These are phyloP conservation scores for Stegastes partitus DNA, from an alignment of 2,113 vertebrate genomes.

Conservation along the genomic window DNA sequence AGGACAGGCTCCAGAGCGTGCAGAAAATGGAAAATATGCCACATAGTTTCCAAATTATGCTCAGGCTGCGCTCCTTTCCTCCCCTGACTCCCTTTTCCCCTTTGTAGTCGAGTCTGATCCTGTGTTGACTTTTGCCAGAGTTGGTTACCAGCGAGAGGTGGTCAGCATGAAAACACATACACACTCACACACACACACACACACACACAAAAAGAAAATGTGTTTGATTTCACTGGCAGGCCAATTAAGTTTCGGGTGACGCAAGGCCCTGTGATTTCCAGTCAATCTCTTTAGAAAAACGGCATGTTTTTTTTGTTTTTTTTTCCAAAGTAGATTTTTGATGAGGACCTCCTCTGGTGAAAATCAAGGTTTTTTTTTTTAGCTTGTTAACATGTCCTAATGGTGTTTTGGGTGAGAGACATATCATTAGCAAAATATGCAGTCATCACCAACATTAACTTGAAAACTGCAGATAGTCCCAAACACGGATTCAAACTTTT, in stretches of 20 bases:
- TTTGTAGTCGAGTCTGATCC: constrained; percentile 62
- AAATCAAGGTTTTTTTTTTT: no score
- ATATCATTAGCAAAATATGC: no score
- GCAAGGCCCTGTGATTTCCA: constrained; percentile 35
- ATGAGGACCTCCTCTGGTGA: no score
- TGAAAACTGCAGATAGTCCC: no score
- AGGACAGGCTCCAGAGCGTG: constrained; percentile 68
- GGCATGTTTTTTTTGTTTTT: background rate
- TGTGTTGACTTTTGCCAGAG: constrained; percentile 63
- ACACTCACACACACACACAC: background rate
- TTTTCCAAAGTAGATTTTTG: background rate
- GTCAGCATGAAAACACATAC: constrained; percentile 46
- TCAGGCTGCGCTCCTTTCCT: constrained; percentile 57
- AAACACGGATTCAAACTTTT: no score
- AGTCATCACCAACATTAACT: no score
- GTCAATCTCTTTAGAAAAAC: constrained; percentile 34
- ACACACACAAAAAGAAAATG: background rate
- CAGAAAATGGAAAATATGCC: constrained; percentile 82
- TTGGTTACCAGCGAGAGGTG: constrained; percentile 47
- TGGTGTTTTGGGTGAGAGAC: no score
- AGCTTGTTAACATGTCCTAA: no score
- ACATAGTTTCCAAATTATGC: constrained; percentile 82
- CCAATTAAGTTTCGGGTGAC: constrained; percentile 48
- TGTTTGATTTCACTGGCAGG: constrained; percentile 56
- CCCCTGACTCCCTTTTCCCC: constrained; percentile 55